Base-by-base conservation (phyloP, 2,113 vertebrate genomes). In the Vicugna pacos region DNA sequence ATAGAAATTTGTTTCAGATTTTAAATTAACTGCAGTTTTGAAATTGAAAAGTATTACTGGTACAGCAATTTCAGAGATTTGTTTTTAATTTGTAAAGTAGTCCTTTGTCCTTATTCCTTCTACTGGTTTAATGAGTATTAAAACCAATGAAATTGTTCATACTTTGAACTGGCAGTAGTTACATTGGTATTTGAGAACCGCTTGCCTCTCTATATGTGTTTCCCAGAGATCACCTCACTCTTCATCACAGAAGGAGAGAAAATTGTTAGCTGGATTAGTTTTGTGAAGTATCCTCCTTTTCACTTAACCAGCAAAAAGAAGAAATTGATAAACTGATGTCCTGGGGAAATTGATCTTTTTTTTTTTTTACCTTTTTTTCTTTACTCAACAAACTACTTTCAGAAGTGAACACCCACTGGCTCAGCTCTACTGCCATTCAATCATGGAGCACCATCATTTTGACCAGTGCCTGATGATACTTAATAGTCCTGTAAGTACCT, bases 381-480 rank as follows among this genome's bases (percentile, higher is more conserved):
- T 16, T 28, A 14, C 72, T 30, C 24, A 0, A 54, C 84, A 5
- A 1, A 54, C 8, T 60, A 2, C 12, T 94, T 94, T 73, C 98
- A 99, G 99, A 98, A 99, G 99, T 0, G 99, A 99, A 50, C 99
- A 99, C 95, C 99, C 99, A 0, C 98, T 99, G 69, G 99, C 99
- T 52, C 99, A 99, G 92, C 99, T 99, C 17, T 99, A 99, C 96
- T 99, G 99, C 98, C 99, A 99, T 97, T 99, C 99, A 13, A 99
- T 99, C 96, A 99, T 99, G 99, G 99, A 99, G 92, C 99, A 99
- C 93, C 99, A 99, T 94, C 99, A 99, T 98, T 99, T 99, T 62
- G 99, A 99, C 98, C 99, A 99, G 98, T 99, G 99, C 98, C 99
- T 99, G 97, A 99, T 99, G 99, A 99, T 99, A 96, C 99, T 99